phyloP scores from a whole-genome alignment of 2,797 vertebrate species.

The Rhadinocentrus ornatus region DNA sequence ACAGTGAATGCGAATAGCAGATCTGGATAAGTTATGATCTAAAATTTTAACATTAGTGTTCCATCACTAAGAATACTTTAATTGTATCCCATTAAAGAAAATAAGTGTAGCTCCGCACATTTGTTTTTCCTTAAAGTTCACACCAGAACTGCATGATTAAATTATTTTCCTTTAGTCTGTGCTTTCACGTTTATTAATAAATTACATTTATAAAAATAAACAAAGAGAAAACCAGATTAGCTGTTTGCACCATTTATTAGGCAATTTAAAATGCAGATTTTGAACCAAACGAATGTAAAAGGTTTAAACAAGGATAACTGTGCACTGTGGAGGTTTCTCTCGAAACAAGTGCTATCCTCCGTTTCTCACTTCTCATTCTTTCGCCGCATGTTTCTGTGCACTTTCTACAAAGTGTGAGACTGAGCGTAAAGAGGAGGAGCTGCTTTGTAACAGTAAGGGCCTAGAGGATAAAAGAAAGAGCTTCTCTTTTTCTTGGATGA shows the following conservation, averaged over 20 bases:
- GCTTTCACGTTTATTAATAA: not conserved
- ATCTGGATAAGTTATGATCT: conserved; percentile 18
- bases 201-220: not conserved
- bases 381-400: conserved; percentile 31
- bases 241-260: not conserved
- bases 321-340: conserved; percentile 11
- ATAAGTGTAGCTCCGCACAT: not conserved
- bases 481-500: not conserved
- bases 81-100: not conserved
- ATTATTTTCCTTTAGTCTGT: not conserved
- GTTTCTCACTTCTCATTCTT: conserved; percentile 47
- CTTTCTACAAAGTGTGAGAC: conserved; percentile 51
- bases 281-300: not conserved
- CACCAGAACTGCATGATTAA: not conserved
- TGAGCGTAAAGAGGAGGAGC: conserved; percentile 46
- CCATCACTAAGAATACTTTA: not conserved
- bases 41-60: not conserved
- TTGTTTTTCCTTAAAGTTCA: not conserved
- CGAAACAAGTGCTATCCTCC: conserved; percentile 6
- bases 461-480: conserved; percentile 16
- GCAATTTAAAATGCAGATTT: not conserved
- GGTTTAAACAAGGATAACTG: not conserved
- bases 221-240: not conserved
- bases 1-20: conserved; percentile 13
- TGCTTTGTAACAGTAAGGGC: conserved; percentile 17